Evolutionary conservation across 2,888 invertebrate species (phyloP).

Genomic region (Oasisia sp.): DNA sequence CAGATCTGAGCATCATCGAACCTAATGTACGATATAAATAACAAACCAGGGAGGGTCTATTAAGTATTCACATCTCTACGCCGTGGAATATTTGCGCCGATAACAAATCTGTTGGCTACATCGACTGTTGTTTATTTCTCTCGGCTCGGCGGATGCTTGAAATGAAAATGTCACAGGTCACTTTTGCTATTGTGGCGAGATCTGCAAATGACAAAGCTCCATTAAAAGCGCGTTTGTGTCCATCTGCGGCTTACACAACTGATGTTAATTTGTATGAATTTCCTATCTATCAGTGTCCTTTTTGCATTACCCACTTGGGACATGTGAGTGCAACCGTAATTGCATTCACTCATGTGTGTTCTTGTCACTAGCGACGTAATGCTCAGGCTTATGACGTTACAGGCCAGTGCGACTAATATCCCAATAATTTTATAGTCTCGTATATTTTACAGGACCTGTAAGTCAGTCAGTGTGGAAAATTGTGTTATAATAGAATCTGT

Average conservation of each 20-base stretch:
- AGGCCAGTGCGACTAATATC: too few relatives aligned
- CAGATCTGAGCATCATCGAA: too few relatives aligned
- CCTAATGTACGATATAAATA: too few relatives aligned
- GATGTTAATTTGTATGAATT: neutral
- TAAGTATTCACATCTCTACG: neutral
- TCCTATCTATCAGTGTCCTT: neutral
- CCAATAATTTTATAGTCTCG: too few relatives aligned
- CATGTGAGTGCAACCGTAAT: too few relatives aligned
- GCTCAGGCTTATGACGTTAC: neutral
- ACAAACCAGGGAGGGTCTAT: too few relatives aligned
- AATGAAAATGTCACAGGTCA: neutral
- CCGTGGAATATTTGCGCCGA: neutral
- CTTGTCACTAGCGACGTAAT: neutral
- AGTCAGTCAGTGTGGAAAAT: too few relatives aligned
- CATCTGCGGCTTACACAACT: neutral
- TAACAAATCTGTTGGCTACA: slow-evolving; percentile 8
- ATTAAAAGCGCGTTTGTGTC: neutral
- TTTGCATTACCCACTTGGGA: neutral
- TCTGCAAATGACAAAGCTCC: neutral
- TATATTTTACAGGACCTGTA: too few relatives aligned
- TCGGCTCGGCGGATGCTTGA: neutral
- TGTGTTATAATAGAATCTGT: too few relatives aligned
- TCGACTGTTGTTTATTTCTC: neutral
- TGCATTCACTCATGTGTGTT: neutral
- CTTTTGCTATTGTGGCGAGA: neutral